These are phyloP conservation scores for Rhizomys pruinosus DNA, from an alignment of 2,113 vertebrate genomes.

Conservation along the genomic window DNA sequence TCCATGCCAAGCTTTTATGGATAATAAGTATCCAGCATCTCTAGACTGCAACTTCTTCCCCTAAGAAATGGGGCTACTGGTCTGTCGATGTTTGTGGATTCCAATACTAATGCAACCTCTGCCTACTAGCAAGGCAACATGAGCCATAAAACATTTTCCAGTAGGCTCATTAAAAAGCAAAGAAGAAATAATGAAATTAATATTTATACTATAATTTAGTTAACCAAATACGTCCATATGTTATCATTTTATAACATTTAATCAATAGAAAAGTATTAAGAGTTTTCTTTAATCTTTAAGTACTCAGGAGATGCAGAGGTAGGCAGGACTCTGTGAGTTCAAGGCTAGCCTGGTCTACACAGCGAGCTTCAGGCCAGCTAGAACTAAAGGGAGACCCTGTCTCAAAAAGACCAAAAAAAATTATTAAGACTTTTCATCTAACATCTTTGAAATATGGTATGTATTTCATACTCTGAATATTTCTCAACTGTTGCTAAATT, in stretches of 20 bases:
- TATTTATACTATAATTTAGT: background rate
- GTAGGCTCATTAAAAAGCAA: background rate
- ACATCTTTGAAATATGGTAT: constrained; percentile 23
- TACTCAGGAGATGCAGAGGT: no score
- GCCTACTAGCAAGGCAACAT: background rate
- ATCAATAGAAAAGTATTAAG: background rate
- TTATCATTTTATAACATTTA: background rate
- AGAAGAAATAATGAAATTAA: background rate
- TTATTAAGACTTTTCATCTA: background rate
- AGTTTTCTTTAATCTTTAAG: no score
- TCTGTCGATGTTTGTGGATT: background rate
- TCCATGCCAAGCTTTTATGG: background rate
- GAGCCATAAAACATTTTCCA: constrained; percentile 5
- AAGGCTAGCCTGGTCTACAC: no score
- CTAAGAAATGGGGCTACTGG: background rate
- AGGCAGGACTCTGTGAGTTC: no score
- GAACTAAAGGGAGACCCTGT: no score
- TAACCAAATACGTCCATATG: background rate
- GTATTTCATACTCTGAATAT: background rate
- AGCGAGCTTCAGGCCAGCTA: no score
- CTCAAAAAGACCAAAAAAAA: no score
- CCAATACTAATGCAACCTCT: background rate
- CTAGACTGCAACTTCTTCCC: constrained; percentile 13
- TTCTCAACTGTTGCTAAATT: background rate
- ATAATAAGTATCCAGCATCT: background rate